Evolutionary conservation across 2,113 vertebrate species (phyloP), one percentile per base, ranked within the genome.

Genomic region (Paracanthobrama guichenoti): DNA sequence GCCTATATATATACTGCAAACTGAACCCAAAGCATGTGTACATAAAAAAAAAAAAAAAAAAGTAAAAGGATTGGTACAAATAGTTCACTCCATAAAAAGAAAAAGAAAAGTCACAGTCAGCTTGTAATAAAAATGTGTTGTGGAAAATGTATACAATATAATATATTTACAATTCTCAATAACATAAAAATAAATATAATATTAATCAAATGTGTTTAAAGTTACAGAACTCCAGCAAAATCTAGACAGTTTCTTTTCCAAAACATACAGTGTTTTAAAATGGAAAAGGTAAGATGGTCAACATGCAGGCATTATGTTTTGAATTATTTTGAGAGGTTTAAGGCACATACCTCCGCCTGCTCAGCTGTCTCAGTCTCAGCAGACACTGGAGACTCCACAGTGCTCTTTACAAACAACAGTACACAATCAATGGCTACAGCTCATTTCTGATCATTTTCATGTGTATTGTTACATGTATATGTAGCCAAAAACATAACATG

Each of bases 331-430:
- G 18, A 53, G 69, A 44, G 50, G 57, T 26, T 53, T 72, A 55
- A 84, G 0, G 39, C 24, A 92, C 85, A 71, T 92, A 94, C 93
- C 93, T 95, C 88, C 0, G 88, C 71, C 79, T 69, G 89, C 82
- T 92, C 91, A 73, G 84, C 90, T 87, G 91, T 91, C 82, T 92
- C 89, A 89, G 85, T 82, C 85, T 88, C 94, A 86, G 91, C 62
- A 87, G 88, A 83, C 57, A 91, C 90, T 57, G 91, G 87, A 83
- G 91, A 90, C 72, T 89, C 90, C 88, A 88, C 81, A 84, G 83
- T 64, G 77, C 73, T 88, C 88, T 90, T 85, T 79, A 90, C 66
- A 55, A 86, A 83, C 76, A 83, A 81, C 59, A 86, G 78, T 75
- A 50, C 53, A 87, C 44, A 83, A 84, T 71, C 28, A 88, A 64